A percentile compares a stretch with the other conserved stretches of the same genome.
Evolutionary conservation across 92 coral and sea anemone species (phyloP).

Genomic region (Parazoanthus darwini): DNA sequence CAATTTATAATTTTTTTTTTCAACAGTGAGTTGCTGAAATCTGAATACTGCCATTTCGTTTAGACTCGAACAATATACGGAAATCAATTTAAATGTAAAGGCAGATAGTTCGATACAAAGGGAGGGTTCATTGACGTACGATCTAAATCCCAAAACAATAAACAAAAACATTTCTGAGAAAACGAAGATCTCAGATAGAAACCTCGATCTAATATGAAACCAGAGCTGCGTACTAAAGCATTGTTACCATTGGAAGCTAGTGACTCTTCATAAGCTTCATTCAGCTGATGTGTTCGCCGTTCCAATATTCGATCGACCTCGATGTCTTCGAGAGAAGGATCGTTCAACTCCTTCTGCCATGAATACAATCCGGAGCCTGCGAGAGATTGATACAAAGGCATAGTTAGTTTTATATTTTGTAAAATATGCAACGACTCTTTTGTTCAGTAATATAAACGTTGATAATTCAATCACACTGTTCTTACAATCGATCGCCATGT

Average conservation of each 20-base stretch:
- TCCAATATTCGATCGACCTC: constrained; percentile 33
- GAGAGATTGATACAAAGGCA: background rate
- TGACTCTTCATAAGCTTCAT: constrained; percentile 1
- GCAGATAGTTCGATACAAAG: no score
- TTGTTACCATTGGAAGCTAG: constrained; percentile 15
- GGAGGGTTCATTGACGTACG: no score
- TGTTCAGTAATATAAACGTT: background rate
- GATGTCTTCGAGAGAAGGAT: background rate
- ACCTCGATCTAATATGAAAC: no score
- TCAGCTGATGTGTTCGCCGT: constrained; percentile 29
- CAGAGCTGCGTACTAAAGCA: background rate
- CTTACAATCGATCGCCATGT: constrained; percentile 21
- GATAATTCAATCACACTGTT: background rate
- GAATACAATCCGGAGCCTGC: background rate
- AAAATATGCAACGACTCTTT: background rate
- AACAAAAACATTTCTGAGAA: no score
- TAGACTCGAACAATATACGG: no score
- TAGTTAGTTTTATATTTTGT: background rate
- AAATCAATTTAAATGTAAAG: no score
- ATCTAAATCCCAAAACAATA: no score
- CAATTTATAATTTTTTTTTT: no score
- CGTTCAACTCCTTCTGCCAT: constrained; percentile 23
- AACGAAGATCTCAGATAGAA: no score
- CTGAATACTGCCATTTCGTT: no score
- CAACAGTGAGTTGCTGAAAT: no score